Percentiles rank a stretch among this genome's conserved stretches.
Evolutionary conservation across 2,113 vertebrate genomes (phyloP).

Genomic region (Cettia cetti): DNA sequence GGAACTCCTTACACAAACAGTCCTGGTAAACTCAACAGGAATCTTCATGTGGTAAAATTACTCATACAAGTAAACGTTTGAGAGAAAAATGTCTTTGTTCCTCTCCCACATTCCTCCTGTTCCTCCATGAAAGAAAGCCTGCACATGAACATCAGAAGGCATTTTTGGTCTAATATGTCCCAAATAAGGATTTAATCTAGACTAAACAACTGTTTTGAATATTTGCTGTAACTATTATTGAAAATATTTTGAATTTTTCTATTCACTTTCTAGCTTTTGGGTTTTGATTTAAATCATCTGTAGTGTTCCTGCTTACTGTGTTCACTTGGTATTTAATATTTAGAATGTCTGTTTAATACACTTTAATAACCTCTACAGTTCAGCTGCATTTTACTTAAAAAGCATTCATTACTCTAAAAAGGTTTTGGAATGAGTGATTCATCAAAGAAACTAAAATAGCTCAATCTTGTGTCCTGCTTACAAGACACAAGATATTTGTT

Average conservation of each 20-base stretch:
- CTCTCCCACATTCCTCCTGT: neutral
- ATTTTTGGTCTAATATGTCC: neutral
- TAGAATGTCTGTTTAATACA: neutral
- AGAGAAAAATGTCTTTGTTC: neutral
- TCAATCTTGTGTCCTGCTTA: neutral
- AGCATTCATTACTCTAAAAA: neutral
- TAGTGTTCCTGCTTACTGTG: neutral
- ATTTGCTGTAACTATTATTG: neutral
- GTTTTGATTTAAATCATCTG: constrained; percentile 11
- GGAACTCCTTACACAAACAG: neutral
- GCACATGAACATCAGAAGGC: neutral
- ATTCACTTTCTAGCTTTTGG: neutral
- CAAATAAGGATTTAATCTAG: constrained; percentile 27
- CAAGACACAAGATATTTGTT: neutral
- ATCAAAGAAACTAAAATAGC: neutral
- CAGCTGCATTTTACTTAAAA: neutral
- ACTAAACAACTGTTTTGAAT: constrained; percentile 6
- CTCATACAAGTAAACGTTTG: neutral
- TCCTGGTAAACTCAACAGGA: neutral
- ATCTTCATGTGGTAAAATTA: neutral
- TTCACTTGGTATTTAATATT: neutral
- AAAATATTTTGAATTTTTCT: constrained; percentile 9
- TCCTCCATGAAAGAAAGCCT: neutral
- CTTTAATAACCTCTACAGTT: neutral
- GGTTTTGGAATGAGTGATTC: neutral